Conservation (phyloP, 2,888 invertebrate genomes). For the Exephanes ischioxanthus region DNA sequence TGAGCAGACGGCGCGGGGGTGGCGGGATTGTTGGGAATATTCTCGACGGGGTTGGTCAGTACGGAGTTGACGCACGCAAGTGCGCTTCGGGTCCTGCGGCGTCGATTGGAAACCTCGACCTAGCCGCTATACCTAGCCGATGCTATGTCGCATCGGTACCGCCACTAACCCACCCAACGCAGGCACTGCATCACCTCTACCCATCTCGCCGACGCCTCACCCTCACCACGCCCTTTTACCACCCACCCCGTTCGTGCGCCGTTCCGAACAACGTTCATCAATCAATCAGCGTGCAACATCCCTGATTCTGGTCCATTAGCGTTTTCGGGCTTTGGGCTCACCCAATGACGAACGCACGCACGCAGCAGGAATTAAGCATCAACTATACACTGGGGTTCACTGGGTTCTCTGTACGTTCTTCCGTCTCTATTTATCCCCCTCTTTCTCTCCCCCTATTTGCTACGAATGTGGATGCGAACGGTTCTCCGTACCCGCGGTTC, state of each 20-base stretch:
- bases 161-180: conserved; percentile 10
- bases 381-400: conserved; percentile 14
- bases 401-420: conserved; percentile 15
- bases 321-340: conserved; percentile 67
- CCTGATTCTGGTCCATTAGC: conserved; percentile 71
- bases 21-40: conserved; percentile 2
- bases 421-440: conserved; percentile 15
- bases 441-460: conserved; percentile 19
- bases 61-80: conserved; percentile 22
- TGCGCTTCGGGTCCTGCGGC: conserved; percentile 54
- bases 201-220: conserved; percentile 5
- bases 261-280: conserved; percentile 67
- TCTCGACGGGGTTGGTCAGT: conserved; percentile 7
- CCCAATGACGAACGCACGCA: conserved; percentile 30
- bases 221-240: conserved; percentile 43
- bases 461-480: conserved; percentile 48
- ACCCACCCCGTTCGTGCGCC: conserved; percentile 22
- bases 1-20: conserved; percentile 17
- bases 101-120: conserved; percentile 50
- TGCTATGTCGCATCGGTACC: conserved; percentile 4
- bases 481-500: conserved; percentile 52
- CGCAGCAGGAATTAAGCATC: conserved; percentile 17
- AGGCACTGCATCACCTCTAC: conserved; percentile 46
- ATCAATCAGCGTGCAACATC: conserved; percentile 69
- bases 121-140: not conserved